Conservation (phyloP, 2,797 vertebrate species). For the Acanthurus lineatus region DNA sequence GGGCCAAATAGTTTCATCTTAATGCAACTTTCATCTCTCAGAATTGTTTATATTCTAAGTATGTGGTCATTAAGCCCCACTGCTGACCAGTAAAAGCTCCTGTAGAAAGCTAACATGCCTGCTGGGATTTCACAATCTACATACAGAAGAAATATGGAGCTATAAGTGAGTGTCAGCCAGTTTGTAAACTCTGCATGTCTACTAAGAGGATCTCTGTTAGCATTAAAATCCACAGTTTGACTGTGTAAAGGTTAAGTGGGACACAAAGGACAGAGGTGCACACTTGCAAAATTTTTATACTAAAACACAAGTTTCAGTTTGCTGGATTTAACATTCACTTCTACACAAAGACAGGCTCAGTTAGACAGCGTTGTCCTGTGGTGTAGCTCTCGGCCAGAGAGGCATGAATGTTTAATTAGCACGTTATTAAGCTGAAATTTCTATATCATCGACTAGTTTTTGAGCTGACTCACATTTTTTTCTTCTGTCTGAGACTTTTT, state of each 20-base stretch:
- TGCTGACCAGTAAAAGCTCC: slow-evolving; percentile 27
- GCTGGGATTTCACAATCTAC: slow-evolving; percentile 44
- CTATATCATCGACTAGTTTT: slow-evolving; percentile 56
- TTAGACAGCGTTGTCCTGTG: slow-evolving; percentile 27
- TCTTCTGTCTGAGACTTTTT: neutral
- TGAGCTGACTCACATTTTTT: slow-evolving; percentile 11
- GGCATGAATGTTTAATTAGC: slow-evolving; percentile 64
- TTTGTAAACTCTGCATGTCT: slow-evolving; percentile 40
- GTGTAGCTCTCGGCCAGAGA: slow-evolving; percentile 41
- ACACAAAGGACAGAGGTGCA: slow-evolving; percentile 22
- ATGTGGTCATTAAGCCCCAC: slow-evolving; percentile 28
- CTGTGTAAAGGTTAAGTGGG: slow-evolving; percentile 35
- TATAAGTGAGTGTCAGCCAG: slow-evolving; percentile 42
- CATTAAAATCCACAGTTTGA: slow-evolving; percentile 37
- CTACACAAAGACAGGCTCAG: slow-evolving; percentile 25
- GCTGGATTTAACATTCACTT: slow-evolving; percentile 31
- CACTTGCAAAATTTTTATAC: slow-evolving; percentile 33
- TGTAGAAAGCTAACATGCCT: slow-evolving; percentile 35
- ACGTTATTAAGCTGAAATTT: slow-evolving; percentile 59
- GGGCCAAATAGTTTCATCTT: slow-evolving; percentile 8
- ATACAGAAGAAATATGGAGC: slow-evolving; percentile 38
- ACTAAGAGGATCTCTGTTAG: slow-evolving; percentile 39
- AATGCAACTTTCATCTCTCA: slow-evolving; percentile 19
- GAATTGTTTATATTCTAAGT: neutral
- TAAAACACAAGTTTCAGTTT: slow-evolving; percentile 38